Evolutionary conservation across 1,140 invertebrate species (phyloP).

Genomic region (Plectrocnemia conspersa): DNA sequence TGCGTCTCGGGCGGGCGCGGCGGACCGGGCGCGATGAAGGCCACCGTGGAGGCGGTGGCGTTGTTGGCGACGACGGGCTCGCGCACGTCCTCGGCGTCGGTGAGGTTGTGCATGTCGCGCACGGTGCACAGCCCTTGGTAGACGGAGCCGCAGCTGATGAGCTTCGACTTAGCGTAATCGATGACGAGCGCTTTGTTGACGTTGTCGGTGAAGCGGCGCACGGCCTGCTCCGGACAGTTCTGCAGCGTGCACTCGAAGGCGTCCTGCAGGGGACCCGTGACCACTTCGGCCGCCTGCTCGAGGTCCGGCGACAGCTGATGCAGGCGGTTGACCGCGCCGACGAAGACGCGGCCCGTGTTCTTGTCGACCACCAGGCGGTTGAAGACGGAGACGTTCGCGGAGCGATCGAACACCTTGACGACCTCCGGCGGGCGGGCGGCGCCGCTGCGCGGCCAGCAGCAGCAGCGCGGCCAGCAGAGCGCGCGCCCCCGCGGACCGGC

Average conservation of each 20-base stretch:
- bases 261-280: conserved; percentile 87
- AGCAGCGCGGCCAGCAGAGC: conserved; percentile 47
- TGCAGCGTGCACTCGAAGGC: conserved; percentile 83
- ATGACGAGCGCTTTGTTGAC: conserved; percentile 95
- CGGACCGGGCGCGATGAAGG: conserved; percentile 93
- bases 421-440: conserved; percentile 54
- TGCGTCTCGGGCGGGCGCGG: conserved; percentile 80
- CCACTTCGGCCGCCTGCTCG: conserved; percentile 67
- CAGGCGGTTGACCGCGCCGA: conserved; percentile 89
- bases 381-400: conserved; percentile 54
- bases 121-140: conserved; percentile 89
- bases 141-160: conserved; percentile 91
- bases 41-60: conserved; percentile 88
- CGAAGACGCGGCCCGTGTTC: conserved; percentile 85
- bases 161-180: conserved; percentile 79
- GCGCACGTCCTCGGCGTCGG: conserved; percentile 69
- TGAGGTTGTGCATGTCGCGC: conserved; percentile 83
- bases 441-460: conserved; percentile 42
- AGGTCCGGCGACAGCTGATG: conserved; percentile 89
- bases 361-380: conserved; percentile 90
- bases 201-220: conserved; percentile 77
- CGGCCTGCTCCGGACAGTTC: conserved; percentile 69
- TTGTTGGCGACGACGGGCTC: conserved; percentile 95
- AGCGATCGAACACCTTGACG: conserved; percentile 61
- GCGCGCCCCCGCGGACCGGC: conserved; percentile 12